Evolutionary conservation across 2,797 vertebrate genomes (phyloP), one percentile per base, ranked within the genome.

Genomic region (Lutra lutra): DNA sequence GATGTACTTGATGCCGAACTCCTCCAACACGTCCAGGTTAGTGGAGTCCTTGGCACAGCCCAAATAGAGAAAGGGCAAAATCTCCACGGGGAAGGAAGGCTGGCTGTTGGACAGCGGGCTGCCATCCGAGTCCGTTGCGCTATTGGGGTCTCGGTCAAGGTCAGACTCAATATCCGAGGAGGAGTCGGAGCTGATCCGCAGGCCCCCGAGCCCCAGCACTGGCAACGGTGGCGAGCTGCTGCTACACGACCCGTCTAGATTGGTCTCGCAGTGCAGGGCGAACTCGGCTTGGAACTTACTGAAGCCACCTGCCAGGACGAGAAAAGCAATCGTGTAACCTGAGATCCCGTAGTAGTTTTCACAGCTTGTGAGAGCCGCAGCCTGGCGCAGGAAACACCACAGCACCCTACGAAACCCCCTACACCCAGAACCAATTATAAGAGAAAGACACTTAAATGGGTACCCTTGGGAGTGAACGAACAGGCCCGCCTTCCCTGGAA

Each of bases 31-130:
- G 92, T 99, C 99, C 96, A 99, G 98, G 97, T 99, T 99, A 54
- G 99, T 99, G 97, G 99, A 99, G 98, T 99, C 99, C 99, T 99
- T 99, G 98, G 99, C 99, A 95, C 99, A 99, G 98, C 99, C 99
- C 98, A 99, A 99, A 98, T 99, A 99, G 96, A 99, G 99, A 97
- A 99, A 99, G 29, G 99, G 99, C 78, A 99, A 98, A 98, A 99
- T 99, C 99, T 99, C 99, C 97, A 99, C 99, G 0, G 99, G 99
- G 98, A 99, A 99, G 88, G 99, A 99, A 54, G 99, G 99, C 98
- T 99, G 99, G 80, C 99, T 99, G 98, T 99, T 99, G 97, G 99
- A 99, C 58, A 99, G 98, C n/a, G 99, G 99, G 98, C 99, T 99
- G 98, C 99, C 99, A 14, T 99, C 99, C 0, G 99, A 99, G 97